Evolutionary conservation across 2,888 invertebrate genomes (phyloP), one percentile per base, ranked within the genome.

Genomic region (Stenoptilia bipunctidactyla): DNA sequence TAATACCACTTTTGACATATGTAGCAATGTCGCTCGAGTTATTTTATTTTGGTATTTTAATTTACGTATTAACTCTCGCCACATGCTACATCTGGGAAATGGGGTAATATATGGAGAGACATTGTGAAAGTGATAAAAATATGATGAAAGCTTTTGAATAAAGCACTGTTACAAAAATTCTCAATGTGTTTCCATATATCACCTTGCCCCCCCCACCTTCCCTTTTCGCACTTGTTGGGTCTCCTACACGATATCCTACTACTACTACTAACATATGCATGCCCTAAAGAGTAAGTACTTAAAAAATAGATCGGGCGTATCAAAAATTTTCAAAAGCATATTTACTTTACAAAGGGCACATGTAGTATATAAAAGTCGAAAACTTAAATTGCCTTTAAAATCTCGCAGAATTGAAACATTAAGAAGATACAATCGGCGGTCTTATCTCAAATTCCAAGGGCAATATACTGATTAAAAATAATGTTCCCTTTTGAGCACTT

Each of bases 91-190:
- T 84, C 63, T 84, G 84, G 82, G 84, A 84, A 84, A 80, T 83
- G 85, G 91, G 91, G 88, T 90, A 89, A 85, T 71, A 83, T 85
- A 87, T 87, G 87, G 87, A 87, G 87, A 84, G 86, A 87, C 87
- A 87, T 87, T 87, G 87, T 87, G 87, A 87, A 82, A 80, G 73
- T 82, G 82, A 82, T 80, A 79, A 80, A n/a, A 77, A 80, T 77
- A 79, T 75, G 80, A 80, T 82, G 86, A 82, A 61, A 80, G 86
- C 86, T 84, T 85, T 80, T 87, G 79, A 88, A 88, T 88, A 87
- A 88, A 87, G 87, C 87, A 85, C 86, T 87, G 87, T 87, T 85
- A 87, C 85, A 70, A 86, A 85, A 86, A 86, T 86, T 85, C 85
- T 85, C 87, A 87, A 87, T 87, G 87, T 87, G 87, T 87, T 87